Evolutionary conservation across 1,140 invertebrate species (phyloP), one percentile per base, ranked within the genome.

Genomic region (Drosophila rhopaloa): DNA sequence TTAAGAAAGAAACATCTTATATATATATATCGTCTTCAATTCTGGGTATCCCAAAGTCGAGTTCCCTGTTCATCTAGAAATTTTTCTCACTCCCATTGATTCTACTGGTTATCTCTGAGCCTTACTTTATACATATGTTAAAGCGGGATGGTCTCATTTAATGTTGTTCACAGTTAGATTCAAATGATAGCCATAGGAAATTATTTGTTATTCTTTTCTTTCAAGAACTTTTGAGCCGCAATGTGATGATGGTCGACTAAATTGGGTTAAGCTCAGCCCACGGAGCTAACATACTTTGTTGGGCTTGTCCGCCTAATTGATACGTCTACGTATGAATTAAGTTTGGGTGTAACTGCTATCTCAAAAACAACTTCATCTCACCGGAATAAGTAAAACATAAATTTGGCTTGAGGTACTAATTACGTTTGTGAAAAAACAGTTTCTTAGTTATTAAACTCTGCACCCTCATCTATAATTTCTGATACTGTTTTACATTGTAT

Each of bases 161-260:
- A 72, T 74, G 48, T 54, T 74, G 51, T 70, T 81, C 56, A 81
- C 77, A 68, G 81, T 83, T 68, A 83, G 76, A 79, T 83, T 46
- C 35, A 48, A 44, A 11, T 46, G 77, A 81, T 77, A 67, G 14
- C 19, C 37, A 19, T 47, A 48, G 54, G 40, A 43, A 59, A 60
- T 71, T 40, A 76, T 74, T 68, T 37, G 19, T 40, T 40, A 44
- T 44, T 48, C 11, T 29, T 32, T 32, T 76, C 46, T 65, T 53
- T 13, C n/a, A 43, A 61, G 37, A 66, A 65, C 61, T 14, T 53
- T 51, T 68, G 13, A 37, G n/a, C 32, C 35, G 14, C 32, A 16
- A 11, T 14, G 14, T 11, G 55, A 57, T 57, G 55, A 57, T 57
- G 55, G 35, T 24, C 13, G 58, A 1, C 0, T 65, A 43, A 68